Evolutionary conservation across 1,140 invertebrate species (phyloP), one percentile per base, ranked within the genome.

Genomic region (Campoletis sonorensis): DNA sequence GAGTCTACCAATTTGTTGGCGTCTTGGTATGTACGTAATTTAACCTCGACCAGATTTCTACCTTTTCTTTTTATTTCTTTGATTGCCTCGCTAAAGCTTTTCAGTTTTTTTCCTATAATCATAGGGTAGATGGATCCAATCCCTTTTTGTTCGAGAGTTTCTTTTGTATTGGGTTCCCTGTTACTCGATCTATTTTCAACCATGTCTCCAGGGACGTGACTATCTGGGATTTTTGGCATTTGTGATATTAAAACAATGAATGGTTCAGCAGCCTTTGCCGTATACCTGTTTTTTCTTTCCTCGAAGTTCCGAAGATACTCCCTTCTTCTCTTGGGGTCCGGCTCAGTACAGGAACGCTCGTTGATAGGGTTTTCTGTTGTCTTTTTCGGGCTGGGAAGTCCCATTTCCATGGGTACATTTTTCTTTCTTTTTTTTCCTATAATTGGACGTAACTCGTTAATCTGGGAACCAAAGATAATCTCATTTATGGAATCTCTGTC

Each of bases 101-200:
- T 33, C 7, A 33, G 30, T 7, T 33, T 33, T 33, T 33, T 33
- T 33, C 54, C 58, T 40, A 78, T 61, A 37, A 18, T 2, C 76
- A 78, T 78, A 13, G 76, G 76, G 49, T 78, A 54, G 7, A 78
- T 11, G 5, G 30, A 21, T 0, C 76, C 76, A 16, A 78, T 64
- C 49, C 49, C 49, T 10, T 16, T 16, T 2, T 10, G 1, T 18
- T 21, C 58, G 13, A 3, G 1, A 33, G 30, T 4, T 4, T 33
- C 30, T 33, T 33, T 33, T 2, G 30, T 33, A 4, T 33, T 33
- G 7, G 2, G 30, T 33, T 33, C 30, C 7, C 7, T 33, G 30
- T 33, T 7, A 7, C 7, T 33, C 7, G 7, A 7, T 33, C 30
- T 33, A 33, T 33, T 33, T n/a, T 10, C 16, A 4, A 21, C 18